These are phyloP conservation scores for Dufourea novaeangliae DNA, from an alignment of 1,140 invertebrate genomes.

Conservation along the genomic window DNA sequence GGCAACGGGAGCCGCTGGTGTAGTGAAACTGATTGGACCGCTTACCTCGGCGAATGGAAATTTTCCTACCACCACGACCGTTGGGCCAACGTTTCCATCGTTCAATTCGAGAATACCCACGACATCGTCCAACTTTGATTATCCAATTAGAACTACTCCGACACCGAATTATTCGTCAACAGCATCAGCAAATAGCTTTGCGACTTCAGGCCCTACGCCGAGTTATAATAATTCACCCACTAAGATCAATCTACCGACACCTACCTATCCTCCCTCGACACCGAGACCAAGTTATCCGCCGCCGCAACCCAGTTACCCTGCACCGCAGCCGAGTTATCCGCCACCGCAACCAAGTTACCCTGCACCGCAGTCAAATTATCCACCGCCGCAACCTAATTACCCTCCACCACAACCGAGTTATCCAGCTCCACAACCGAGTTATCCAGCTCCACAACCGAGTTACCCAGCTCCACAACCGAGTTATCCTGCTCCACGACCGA, in stretches of 20 bases:
- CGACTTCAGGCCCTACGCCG: neutral
- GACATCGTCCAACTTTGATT: neutral
- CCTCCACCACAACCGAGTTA: conserved; percentile 13
- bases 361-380: neutral
- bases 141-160: neutral
- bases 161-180: neutral
- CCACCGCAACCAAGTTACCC: neutral
- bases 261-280: neutral
- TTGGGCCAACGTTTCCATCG: neutral
- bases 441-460: neutral
- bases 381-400: neutral
- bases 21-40: neutral
- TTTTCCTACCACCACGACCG: neutral
- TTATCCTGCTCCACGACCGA: neutral
- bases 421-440: neutral
- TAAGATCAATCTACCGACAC: neutral
- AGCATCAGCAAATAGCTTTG: neutral
- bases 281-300: conserved; percentile 12
- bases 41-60: neutral
- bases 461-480: neutral
- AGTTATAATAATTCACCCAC: neutral
- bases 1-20: neutral
- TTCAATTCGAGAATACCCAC: neutral
- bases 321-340: too few relatives aligned
- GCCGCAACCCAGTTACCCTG: conserved; percentile 27